Base-by-base conservation (phyloP, 2,797 vertebrate genomes). In the Peromyscus aztecus region DNA sequence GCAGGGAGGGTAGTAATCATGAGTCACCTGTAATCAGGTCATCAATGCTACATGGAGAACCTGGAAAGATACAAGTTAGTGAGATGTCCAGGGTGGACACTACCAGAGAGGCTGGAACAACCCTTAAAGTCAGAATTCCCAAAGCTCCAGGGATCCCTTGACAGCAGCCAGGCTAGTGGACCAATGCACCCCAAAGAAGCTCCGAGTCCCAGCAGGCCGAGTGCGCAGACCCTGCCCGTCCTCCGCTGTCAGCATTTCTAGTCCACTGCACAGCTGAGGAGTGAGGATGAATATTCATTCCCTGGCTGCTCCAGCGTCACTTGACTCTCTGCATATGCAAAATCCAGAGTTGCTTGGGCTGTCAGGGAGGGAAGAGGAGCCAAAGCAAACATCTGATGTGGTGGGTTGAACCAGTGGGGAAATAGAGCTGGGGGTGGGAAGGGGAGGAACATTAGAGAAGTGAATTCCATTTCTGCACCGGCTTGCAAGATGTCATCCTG, bases 211-310 rank as follows among this genome's bases (percentile, higher is more conserved):
- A 19, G 19, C 11, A 65, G 90, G 76, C 95, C 76, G 24, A 71
- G 65, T 0, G 43, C 0, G 3, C n/a, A 90, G 89, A 59, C 97
- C 90, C 37, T 65, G 69, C 77, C 78, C 9, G 2, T 82, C 95
- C 89, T 82, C 87, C 67, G 65, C 94, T 17, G 19, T 98, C 89
- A 96, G 90, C 86, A 40, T 96, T 93, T 96, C 43, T 52, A 52
- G 94, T 89, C 97, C 94, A 90, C 75, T 85, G 63, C 85, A 57
- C 65, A 90, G 96, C 96, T 98, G 95, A 95, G 37, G 61, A 96
- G 37, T 95, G 90, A 59, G 2, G 2, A 97, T 96, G 83, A 97
- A 97, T 98, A 97, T 97, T 97, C 96, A 97, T 97, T 29, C 71
- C 17, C 43, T 49, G 86, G 94, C 89, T 92, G 83, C 69, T 80